Evolutionary conservation across 2,888 invertebrate species (phyloP).

Genomic region (Trachelus iudaicus): DNA sequence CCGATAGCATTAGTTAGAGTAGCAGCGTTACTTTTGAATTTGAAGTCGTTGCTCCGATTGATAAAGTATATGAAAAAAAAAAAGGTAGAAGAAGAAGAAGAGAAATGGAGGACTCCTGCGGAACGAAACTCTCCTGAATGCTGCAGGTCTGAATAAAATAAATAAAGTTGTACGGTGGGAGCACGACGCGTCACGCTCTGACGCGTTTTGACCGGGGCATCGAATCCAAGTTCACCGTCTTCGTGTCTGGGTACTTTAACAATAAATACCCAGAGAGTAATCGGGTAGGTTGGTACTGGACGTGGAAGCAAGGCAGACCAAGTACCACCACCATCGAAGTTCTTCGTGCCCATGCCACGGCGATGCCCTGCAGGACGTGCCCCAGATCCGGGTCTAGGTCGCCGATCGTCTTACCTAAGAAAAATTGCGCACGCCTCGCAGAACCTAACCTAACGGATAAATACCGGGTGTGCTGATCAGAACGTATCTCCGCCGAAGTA

Average conservation of each 20-base stretch:
- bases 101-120: conserved; percentile 12
- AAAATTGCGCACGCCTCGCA: conserved; percentile 1
- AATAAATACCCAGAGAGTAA: not conserved
- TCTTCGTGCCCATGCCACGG: conserved; percentile 10
- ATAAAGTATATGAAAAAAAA: not conserved
- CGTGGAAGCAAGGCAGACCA: not conserved
- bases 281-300: not conserved
- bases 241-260: not conserved
- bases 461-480: not conserved
- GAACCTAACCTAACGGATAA: not conserved
- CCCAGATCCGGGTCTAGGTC: conserved; percentile 22
- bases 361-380: conserved; percentile 7
- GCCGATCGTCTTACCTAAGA: conserved; percentile 13
- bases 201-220: not conserved
- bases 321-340: not conserved
- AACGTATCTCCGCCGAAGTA: not conserved
- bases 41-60: not conserved
- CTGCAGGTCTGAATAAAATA: conserved; percentile 15
- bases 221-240: not conserved
- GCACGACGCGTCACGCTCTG: conserved; percentile 7
- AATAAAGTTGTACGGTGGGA: conserved; percentile 18
- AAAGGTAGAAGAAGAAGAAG: not conserved
- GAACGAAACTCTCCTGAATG: conserved; percentile 18
- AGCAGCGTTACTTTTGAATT: not conserved
- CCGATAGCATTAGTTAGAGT: no score